Evolutionary conservation across 2,113 vertebrate species (phyloP).

Genomic region (Phainopepla nitens): DNA sequence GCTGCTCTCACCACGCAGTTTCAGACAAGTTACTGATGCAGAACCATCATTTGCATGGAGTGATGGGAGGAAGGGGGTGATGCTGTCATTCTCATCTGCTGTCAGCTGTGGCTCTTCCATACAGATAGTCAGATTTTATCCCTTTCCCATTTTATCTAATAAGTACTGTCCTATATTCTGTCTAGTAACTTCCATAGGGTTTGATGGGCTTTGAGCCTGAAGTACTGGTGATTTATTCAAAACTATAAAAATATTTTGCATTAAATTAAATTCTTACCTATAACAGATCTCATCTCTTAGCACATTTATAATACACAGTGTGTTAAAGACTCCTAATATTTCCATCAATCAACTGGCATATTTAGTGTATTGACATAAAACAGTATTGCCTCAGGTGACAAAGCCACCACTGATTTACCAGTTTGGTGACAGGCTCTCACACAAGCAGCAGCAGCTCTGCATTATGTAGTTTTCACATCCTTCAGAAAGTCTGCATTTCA

Average conservation of each 20-base stretch:
- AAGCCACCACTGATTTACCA: not conserved
- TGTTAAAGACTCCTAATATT: not conserved
- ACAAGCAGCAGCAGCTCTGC: not conserved
- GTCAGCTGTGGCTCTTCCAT: not conserved
- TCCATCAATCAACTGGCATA: not conserved
- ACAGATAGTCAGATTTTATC: not conserved
- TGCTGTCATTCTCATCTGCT: constrained; percentile 23
- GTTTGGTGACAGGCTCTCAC: not conserved
- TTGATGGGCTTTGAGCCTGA: not conserved
- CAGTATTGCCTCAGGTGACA: not conserved
- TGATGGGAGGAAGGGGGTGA: not conserved
- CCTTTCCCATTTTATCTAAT: not conserved
- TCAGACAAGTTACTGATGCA: not conserved
- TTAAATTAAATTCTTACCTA: not conserved
- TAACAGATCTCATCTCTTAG: not conserved
- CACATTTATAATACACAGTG: not conserved
- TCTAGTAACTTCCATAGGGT: not conserved
- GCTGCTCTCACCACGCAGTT: not conserved
- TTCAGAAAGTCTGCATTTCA: not conserved
- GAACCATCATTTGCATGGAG: not conserved
- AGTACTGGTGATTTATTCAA: not conserved
- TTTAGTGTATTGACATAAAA: not conserved
- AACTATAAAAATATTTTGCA: not conserved
- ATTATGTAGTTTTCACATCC: not conserved
- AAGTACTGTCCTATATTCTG: not conserved